phyloP scores from a whole-genome alignment of 1,140 invertebrate genomes.

The Megalonaias nervosa region DNA sequence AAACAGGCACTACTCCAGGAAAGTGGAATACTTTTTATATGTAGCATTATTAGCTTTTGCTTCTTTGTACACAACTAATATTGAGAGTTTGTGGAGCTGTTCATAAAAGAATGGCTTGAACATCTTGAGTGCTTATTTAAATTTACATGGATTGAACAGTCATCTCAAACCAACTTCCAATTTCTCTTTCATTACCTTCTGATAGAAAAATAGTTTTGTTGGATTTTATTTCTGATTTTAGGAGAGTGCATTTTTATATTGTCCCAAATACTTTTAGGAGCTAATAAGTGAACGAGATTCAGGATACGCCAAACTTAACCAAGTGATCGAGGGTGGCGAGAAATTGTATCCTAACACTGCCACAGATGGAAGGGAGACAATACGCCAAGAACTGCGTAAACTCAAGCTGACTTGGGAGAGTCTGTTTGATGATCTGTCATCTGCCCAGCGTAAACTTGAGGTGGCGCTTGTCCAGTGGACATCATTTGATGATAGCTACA shows the following conservation, averaged over 20 bases:
- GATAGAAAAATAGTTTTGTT: too few species aligned
- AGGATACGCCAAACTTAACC: slow-evolving; percentile 84
- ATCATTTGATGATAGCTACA: slow-evolving; percentile 72
- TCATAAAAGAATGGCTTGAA: too few species aligned
- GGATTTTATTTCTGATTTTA: too few species aligned
- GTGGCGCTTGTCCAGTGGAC: slow-evolving; percentile 76
- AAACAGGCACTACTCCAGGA: too few species aligned
- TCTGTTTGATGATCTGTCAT: slow-evolving; percentile 80
- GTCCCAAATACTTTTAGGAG: slow-evolving; percentile 76
- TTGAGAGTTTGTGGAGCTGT: too few species aligned
- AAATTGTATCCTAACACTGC: slow-evolving; percentile 90
- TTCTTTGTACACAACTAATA: too few species aligned
- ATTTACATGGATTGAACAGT: too few species aligned
- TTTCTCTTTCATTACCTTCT: too few species aligned
- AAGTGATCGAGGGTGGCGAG: slow-evolving; percentile 89
- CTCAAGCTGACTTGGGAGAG: slow-evolving; percentile 80
- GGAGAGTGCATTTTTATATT: slow-evolving; percentile 5
- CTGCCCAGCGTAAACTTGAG: slow-evolving; percentile 82
- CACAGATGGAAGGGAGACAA: slow-evolving; percentile 87
- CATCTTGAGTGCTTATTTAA: too few species aligned
- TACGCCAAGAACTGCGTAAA: slow-evolving; percentile 85
- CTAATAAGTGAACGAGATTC: slow-evolving; percentile 84
- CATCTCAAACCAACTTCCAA: too few species aligned
- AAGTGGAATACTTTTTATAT: too few species aligned
- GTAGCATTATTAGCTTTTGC: too few species aligned